Evolutionary conservation across 2,113 vertebrate species (phyloP), one percentile per base, ranked within the genome.

Genomic region (Brachypodius melanocephalos): DNA sequence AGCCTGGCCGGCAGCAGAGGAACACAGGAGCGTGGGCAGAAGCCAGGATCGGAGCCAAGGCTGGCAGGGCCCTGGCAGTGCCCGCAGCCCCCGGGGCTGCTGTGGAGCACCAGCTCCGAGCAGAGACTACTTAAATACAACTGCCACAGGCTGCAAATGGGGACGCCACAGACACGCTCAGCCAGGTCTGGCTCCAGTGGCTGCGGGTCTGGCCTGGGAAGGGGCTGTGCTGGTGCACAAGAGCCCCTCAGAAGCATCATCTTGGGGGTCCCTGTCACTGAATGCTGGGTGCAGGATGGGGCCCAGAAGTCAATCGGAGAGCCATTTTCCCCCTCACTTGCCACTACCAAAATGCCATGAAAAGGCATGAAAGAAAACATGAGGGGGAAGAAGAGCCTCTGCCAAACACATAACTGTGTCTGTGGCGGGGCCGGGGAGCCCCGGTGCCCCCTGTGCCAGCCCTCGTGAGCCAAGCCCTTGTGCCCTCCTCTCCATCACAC

Each of bases 1-100:
- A 61, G n/a, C 68, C 46, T 0, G 0, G 26, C 34, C 0, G 0
- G 55, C 1, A 1, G 25, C 54, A 51, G n/a, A 49, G 57, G 59
- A 46, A 66, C 36, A 6, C 49, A 4, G 51, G 73, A 49, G 19
- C 5, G 34, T 9, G 68, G 63, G 36, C 57, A 4, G 8, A n/a
- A 14, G 16, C 42, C 76, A 20, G 3, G 2, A 40, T 10, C 68
- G 3, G 6, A 45, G 67, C 29, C 3, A 31, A 59, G 81, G 73
- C 28, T 12, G 6, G 36, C 34, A 4, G 28, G 6, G 75, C 31
- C 46, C 68, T 0, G 0, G 63, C 5, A 3, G 5, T 2, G 31
- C 24, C 34, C 5, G 0, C 38, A 80, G 66, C 22, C 73, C 73
- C 34, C 1, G 0, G 25, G 62, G 57, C 48, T 36, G 54, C 89